phyloP scores from a whole-genome alignment of 2,113 vertebrate species.

The Synodontis membranacea region DNA sequence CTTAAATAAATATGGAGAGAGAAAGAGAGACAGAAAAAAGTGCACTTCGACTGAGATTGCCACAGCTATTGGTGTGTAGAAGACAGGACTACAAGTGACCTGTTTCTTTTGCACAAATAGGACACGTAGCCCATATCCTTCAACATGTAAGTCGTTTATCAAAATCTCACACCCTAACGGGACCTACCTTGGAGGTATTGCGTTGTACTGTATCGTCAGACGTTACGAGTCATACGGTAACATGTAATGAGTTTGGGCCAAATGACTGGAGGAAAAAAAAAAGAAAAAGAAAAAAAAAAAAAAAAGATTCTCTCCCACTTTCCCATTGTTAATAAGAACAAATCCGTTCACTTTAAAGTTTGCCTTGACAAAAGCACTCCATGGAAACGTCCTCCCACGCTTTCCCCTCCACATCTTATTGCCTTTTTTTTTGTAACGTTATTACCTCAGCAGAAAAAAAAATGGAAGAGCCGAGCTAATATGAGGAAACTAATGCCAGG shows the following conservation, averaged over 20 bases:
- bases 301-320: background rate
- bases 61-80: background rate
- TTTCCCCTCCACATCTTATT: slow-evolving; percentile 50
- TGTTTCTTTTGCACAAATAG: slow-evolving; percentile 22
- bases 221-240: background rate
- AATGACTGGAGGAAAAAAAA: background rate
- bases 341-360: slow-evolving; percentile 35
- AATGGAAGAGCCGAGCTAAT: slow-evolving; percentile 36
- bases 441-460: slow-evolving; percentile 39
- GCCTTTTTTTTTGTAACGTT: slow-evolving; percentile 43
- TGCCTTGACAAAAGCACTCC: slow-evolving; percentile 39
- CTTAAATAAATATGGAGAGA: slow-evolving; percentile 12
- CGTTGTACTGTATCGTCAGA: background rate
- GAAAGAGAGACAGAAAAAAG: background rate
- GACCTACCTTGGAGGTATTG: background rate
- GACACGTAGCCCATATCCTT: background rate
- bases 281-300: background rate
- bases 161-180: background rate
- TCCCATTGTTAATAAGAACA: slow-evolving; percentile 15
- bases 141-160: background rate
- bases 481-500: slow-evolving; percentile 45
- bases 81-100: background rate
- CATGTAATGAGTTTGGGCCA: background rate
- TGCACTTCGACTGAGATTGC: background rate
- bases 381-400: slow-evolving; percentile 38